Percentiles rank a stretch among this genome's conserved stretches.
Conservation (phyloP, 23 tunicate genomes). For the Corella eumyota region DNA sequence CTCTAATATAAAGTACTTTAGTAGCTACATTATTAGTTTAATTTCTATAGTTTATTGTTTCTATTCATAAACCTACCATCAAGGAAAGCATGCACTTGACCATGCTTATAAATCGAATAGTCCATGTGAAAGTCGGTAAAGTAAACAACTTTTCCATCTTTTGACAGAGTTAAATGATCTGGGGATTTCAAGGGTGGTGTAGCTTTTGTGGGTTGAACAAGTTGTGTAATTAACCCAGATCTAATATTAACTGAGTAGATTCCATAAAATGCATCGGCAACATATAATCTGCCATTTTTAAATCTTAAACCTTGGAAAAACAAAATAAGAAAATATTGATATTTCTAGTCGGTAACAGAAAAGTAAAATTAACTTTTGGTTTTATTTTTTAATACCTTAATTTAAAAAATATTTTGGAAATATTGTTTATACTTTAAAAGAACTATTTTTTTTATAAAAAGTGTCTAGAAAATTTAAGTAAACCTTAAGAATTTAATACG, state of each 20-base stretch:
- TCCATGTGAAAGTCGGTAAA: constrained; percentile 45
- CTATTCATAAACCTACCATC: too few species aligned
- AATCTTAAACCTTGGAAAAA: constrained; percentile 21
- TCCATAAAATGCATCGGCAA: constrained; percentile 46
- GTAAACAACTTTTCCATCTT: constrained; percentile 15
- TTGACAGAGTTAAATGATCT: constrained; percentile 23
- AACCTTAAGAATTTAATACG: too few species aligned
- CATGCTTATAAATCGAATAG: too few species aligned
- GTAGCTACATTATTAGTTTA: too few species aligned
- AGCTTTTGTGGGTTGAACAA: constrained; percentile 11
- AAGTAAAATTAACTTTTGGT: not conserved
- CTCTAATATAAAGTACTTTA: too few species aligned
- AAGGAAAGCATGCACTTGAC: too few species aligned
- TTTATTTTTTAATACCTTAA: not conserved
- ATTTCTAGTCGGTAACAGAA: not conserved
- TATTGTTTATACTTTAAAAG: too few species aligned
- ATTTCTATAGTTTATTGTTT: too few species aligned
- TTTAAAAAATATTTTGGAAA: too few species aligned
- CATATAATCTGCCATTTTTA: constrained; percentile 7
- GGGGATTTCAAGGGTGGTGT: constrained; percentile 38
- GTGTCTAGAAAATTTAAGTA: too few species aligned
- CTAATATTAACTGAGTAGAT: constrained; percentile 18
- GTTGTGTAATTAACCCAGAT: not conserved
- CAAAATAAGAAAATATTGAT: not conserved
- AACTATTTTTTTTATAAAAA: too few species aligned